phyloP scores from a whole-genome alignment of 2,888 invertebrate species.

The Ormyrus thymus region DNA sequence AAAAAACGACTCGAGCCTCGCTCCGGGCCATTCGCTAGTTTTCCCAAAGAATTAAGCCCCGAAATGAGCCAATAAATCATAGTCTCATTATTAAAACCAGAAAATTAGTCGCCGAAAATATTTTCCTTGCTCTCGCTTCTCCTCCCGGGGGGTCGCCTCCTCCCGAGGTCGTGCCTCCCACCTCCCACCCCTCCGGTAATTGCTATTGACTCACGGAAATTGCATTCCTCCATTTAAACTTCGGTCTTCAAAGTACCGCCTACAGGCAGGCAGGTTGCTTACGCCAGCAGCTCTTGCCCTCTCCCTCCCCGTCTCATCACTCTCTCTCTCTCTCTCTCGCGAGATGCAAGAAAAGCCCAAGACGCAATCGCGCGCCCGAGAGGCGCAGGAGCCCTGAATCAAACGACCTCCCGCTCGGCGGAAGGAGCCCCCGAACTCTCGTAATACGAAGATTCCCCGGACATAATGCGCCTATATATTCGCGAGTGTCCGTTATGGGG shows the following conservation, averaged over 20 bases:
- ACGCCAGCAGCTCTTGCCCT: constrained; percentile 38
- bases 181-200: constrained; percentile 42
- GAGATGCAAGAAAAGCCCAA: constrained; percentile 46
- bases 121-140: constrained; percentile 34
- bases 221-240: constrained; percentile 59
- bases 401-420: constrained; percentile 38
- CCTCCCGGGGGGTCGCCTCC: background rate
- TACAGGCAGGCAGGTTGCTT: constrained; percentile 50
- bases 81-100: constrained; percentile 53
- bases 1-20: background rate
- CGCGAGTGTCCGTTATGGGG: constrained; percentile 42
- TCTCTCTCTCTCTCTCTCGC: background rate
- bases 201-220: constrained; percentile 58
- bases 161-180: background rate
- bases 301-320: constrained; percentile 1
- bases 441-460: constrained; percentile 53
- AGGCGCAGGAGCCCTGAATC: constrained; percentile 34
- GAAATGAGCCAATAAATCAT: constrained; percentile 53
- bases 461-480: constrained; percentile 54
- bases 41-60: constrained; percentile 44
- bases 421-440: constrained; percentile 31
- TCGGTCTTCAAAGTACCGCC: constrained; percentile 56
- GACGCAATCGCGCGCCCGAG: constrained; percentile 22
- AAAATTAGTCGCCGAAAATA: constrained; percentile 53
- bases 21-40: constrained; percentile 28